Evolutionary conservation across 2,888 invertebrate species (phyloP).

Genomic region (Campaea margaritaria): DNA sequence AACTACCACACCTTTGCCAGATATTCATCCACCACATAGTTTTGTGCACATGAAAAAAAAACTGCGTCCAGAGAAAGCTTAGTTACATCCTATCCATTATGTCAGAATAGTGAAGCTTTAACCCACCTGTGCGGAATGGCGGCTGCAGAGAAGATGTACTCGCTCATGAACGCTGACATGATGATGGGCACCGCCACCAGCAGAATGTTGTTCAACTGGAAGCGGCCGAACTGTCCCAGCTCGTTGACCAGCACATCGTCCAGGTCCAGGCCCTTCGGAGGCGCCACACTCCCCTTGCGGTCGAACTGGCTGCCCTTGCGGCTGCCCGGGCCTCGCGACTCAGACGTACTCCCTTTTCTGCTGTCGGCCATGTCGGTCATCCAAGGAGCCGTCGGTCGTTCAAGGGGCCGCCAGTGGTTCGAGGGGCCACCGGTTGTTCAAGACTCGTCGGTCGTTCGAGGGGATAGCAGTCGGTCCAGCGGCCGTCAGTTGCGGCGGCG

Average conservation of each 20-base stretch:
- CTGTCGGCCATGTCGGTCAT: background rate
- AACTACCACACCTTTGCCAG: too few relatives aligned
- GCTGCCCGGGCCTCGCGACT: background rate
- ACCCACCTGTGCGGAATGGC: conserved; percentile 88
- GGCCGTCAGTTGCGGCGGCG: background rate
- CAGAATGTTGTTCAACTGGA: conserved; percentile 85
- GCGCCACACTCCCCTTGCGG: conserved; percentile 30
- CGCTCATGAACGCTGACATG: conserved; percentile 87
- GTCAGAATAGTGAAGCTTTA: too few relatives aligned
- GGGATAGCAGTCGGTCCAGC: too few relatives aligned
- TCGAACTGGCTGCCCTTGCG: background rate
- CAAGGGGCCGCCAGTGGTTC: too few relatives aligned
- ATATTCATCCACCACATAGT: too few relatives aligned
- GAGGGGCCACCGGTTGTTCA: too few relatives aligned
- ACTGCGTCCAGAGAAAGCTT: too few relatives aligned
- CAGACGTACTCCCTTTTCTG: background rate
- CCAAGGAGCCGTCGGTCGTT: background rate
- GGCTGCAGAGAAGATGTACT: conserved; percentile 89
- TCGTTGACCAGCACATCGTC: conserved; percentile 81
- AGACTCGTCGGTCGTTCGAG: too few relatives aligned
- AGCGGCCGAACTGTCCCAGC: conserved; percentile 87
- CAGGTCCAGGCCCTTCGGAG: conserved; percentile 61
- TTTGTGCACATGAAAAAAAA: too few relatives aligned
- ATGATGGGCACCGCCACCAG: conserved; percentile 87
- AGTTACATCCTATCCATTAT: too few relatives aligned